Conservation (phyloP, 2,113 vertebrate species). For the Odocoileus virginianus region DNA sequence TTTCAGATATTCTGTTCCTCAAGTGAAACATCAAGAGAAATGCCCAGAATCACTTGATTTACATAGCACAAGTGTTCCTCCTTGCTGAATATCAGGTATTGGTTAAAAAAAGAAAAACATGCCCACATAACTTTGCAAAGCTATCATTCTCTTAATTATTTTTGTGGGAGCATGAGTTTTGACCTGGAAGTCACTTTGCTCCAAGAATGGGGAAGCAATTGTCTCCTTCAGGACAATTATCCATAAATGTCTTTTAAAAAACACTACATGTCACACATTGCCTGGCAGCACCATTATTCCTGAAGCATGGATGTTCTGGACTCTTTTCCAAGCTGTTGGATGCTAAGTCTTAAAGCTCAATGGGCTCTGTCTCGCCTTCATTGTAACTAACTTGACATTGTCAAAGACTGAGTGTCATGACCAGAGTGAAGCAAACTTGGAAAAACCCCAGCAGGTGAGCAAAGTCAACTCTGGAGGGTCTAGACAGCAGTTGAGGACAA, state of each 20-base stretch:
- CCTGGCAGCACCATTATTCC: constrained; percentile 24
- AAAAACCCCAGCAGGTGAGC: constrained; percentile 48
- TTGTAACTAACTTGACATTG: constrained; percentile 71
- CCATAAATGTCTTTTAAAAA: constrained; percentile 65
- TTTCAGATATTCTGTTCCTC: constrained; percentile 6
- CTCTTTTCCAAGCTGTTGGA: constrained; percentile 9
- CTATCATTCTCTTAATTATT: not conserved
- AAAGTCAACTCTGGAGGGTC: not conserved
- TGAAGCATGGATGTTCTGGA: constrained; percentile 62
- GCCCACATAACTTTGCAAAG: not conserved
- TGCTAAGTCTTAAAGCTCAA: constrained; percentile 37
- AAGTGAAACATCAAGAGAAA: constrained; percentile 1
- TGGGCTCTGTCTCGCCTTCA: constrained; percentile 55
- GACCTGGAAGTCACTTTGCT: not conserved
- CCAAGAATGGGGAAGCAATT: not conserved
- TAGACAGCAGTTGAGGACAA: not conserved
- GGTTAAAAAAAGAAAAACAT: not conserved
- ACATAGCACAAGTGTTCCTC: not conserved
- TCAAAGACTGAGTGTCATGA: constrained; percentile 51
- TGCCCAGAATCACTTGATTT: not conserved
- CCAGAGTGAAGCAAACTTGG: constrained; percentile 78
- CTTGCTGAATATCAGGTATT: not conserved
- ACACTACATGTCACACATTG: constrained; percentile 40
- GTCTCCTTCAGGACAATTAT: constrained; percentile 62
- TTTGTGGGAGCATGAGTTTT: not conserved